Base-by-base conservation (phyloP, 30 jellyfish, hydroid and myxozoan genomes). In the Turritopsis rubra region DNA sequence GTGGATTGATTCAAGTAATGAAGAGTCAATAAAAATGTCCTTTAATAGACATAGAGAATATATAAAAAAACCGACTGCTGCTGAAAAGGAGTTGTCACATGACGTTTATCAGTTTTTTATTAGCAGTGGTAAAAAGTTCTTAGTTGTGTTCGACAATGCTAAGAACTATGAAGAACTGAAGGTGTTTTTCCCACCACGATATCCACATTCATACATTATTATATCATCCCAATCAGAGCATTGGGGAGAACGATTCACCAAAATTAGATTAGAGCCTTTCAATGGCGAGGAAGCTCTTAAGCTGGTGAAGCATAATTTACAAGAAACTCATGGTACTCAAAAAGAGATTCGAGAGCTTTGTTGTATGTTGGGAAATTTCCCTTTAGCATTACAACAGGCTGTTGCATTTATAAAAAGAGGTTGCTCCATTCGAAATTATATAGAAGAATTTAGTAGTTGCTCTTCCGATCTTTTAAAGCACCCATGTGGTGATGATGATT, bases 361-460 rank as follows among this genome's bases (percentile, higher is more conserved):
- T 19, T 28, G 29, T 8, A 70, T 19, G 73, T 65, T 86, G 89
- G 88, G 81, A 4, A 66, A 87, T 75, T 86, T 86, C 29, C 95
- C 95, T 0, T 84, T 86, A 0, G 95, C 95, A n/a, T 52, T 86
- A 54, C 95, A 86, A 73, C 95, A 86, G 65, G 95, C 95, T 25
- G 29, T 86, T 24, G 86, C 95, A 1, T 86, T 79, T 71, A 81
- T 86, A 21, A 86, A 73, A 78, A 86, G 81, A 74, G 82, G 16
- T 29, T 79, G 68, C 18, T n/a, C 77, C 77, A 68, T 68, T 7
- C 30, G 31, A 68, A 7, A 23, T n/a, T 68, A 68, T 68, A 1
- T 68, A 68, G 30, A 68, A 16, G 31, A 7, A n/a, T 68, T 68
- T 1, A 9, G 21, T 18, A 60, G 19, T 1, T 68, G 30, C 77